phyloP scores from a whole-genome alignment of 2,113 vertebrate species.

The human region GRCh38 chrX:103397001-103397500 shows the following conservation, averaged over 20 bases:
- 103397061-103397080: neutral
- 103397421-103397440: neutral
- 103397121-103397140: neutral
- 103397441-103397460: neutral
- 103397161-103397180: neutral
- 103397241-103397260: neutral
- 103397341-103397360: neutral
- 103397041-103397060: neutral
- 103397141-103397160: neutral
- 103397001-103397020: neutral
- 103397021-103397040: neutral
- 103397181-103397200: slow-evolving; percentile 7
- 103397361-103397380: neutral
- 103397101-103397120: neutral
- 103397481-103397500: neutral
- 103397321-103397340: neutral
- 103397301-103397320: neutral
- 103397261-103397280: neutral
- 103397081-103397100: neutral
- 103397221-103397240: neutral
- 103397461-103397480: neutral
- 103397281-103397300: neutral
- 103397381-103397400: neutral
- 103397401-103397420: neutral
- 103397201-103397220: neutral